Percentiles rank a stretch among this genome's conserved stretches.
Evolutionary conservation across 2,888 invertebrate genomes (phyloP).

Genomic region (Drosophila affinis): DNA sequence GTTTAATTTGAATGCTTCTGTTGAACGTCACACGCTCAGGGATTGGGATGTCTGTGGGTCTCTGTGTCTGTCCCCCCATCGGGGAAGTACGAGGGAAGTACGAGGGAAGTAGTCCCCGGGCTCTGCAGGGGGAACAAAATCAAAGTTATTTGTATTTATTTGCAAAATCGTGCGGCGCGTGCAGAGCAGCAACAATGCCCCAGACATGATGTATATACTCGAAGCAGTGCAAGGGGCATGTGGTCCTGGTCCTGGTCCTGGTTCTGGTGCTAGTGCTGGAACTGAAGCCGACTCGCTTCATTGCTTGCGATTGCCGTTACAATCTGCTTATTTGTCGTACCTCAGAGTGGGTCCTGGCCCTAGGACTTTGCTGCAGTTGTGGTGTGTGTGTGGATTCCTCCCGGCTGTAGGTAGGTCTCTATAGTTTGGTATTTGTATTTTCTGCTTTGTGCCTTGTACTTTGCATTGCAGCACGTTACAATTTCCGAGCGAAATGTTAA

Average conservation of each 20-base stretch:
- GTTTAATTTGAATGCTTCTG: constrained; percentile 78
- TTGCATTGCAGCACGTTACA: constrained; percentile 46
- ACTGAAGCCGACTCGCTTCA: constrained; percentile 54
- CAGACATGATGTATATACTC: constrained; percentile 42
- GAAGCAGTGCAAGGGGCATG: constrained; percentile 10
- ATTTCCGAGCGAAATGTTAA: constrained; percentile 56
- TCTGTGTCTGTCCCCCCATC: not conserved
- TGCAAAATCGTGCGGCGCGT: constrained; percentile 76
- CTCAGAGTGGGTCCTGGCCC: constrained; percentile 1
- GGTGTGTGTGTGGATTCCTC: too few species aligned
- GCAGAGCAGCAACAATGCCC: constrained; percentile 59
- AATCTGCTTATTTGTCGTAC: constrained; percentile 67
- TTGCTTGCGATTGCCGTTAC: constrained; percentile 67
- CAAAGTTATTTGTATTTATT: constrained; percentile 79
- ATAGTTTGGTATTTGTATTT: constrained; percentile 20
- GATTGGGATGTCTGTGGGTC: constrained; percentile 26
- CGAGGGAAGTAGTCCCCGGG: constrained; percentile 18
- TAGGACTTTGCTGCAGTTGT: not conserved
- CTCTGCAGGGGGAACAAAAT: constrained; percentile 58
- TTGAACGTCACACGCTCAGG: constrained; percentile 60
- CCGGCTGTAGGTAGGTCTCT: constrained; percentile 20
- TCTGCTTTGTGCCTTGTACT: constrained; percentile 42
- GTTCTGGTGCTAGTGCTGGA: too few species aligned
- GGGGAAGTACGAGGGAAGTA: constrained; percentile 36
- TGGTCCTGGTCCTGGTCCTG: too few species aligned